Base-by-base conservation (phyloP, 2,888 invertebrate genomes). In the Disparrhopalites patrizii region DNA sequence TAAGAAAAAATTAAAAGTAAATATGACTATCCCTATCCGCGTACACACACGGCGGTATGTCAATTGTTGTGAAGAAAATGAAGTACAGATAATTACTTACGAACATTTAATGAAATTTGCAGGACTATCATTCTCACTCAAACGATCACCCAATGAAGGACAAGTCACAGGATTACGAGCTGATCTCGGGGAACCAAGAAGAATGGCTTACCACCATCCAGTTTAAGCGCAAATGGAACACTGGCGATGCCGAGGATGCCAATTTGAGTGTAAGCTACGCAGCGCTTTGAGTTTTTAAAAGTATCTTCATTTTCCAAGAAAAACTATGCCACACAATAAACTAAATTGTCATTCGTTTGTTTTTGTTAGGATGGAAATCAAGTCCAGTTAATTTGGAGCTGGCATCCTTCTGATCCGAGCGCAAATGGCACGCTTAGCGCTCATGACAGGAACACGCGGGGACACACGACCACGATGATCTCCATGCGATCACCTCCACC, bases 301-400 rank as follows among this genome's bases (percentile, higher is more conserved):
- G 3, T 40, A 18, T 40, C 40, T 10, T 40, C 18, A 18, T 10
- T 18, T 10, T 36, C 8, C 15, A 7, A 10, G 36, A 36, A 36
- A 36, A 10, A 36, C 7, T 36, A 15, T 36, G 15, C 7, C 36
- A 36, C 36, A 36, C 8, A 7, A 15, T 36, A 36, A 36, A 10
- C 7, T 36, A 36, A 36, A 36, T 7, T 36, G 8, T 36, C 20
- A 47, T 47, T 8, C 15, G 3, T 47, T n/a, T n/a, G n/a, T n/a
- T n/a, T n/a, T n/a, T n/a, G n/a, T n/a, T n/a, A n/a, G n/a, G n/a
- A n/a, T n/a, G n/a, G n/a, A n/a, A n/a, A n/a, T n/a, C 64, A 56
- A 23, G 70, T 71, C 15, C 71, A 71, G 36, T 40, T 73, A 25
- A 71, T 73, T 36, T 73, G 69, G 65, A 70, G 70, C 15, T 73